phyloP scores from a whole-genome alignment of 1,140 invertebrate genomes.

The Patella vulgata region DNA sequence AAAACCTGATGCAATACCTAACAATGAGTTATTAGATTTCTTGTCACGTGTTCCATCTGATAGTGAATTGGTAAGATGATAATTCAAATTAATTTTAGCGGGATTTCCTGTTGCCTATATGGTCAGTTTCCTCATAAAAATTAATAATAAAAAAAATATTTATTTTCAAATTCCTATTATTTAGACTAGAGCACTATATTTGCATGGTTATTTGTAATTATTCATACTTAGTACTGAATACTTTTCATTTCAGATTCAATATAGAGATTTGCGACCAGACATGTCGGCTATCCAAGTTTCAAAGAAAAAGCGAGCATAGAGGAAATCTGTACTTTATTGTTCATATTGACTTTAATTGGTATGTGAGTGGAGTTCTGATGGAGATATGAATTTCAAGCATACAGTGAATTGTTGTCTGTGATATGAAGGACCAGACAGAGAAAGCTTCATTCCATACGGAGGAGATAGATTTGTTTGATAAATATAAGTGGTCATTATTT shows the following conservation, averaged over 20 bases:
- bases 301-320: slow-evolving; percentile 22
- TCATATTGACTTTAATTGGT: too few species aligned
- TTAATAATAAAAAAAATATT: not conserved
- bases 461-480: too few species aligned
- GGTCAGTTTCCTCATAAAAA: not conserved
- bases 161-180: not conserved
- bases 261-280: slow-evolving; percentile 51
- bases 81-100: not conserved
- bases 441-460: too few species aligned
- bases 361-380: too few species aligned
- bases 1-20: slow-evolving; percentile 92
- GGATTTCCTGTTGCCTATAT: not conserved
- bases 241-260: slow-evolving; percentile 44
- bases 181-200: not conserved
- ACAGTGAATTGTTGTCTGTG: too few species aligned
- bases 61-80: slow-evolving; percentile 76
- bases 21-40: slow-evolving; percentile 97
- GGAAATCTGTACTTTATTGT: too few species aligned
- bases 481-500: too few species aligned
- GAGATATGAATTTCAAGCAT: too few species aligned
- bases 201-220: not conserved
- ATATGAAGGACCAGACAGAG: too few species aligned
- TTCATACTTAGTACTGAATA: not conserved
- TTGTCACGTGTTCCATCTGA: slow-evolving; percentile 95
- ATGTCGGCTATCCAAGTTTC: slow-evolving; percentile 19